phyloP scores from a whole-genome alignment of 2,888 invertebrate species.

The Cancer borealis region DNA sequence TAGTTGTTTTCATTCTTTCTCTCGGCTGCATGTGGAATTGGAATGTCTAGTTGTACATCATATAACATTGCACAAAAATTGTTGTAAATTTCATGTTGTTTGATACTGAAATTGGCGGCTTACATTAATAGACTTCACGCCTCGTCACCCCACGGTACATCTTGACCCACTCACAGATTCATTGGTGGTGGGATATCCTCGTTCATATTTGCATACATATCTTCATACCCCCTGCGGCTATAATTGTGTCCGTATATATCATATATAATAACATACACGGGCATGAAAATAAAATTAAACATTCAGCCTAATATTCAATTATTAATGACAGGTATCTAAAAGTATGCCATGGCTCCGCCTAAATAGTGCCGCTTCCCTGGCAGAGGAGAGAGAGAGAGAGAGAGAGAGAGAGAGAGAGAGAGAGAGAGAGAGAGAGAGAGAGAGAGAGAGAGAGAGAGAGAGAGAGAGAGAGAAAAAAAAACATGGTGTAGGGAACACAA shows the following conservation, averaged over 20 bases:
- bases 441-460: no score
- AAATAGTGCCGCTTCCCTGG: background rate
- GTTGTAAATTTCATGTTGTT: background rate
- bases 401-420: background rate
- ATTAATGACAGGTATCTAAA: background rate
- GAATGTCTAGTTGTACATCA: background rate
- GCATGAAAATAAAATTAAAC: background rate
- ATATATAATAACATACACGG: background rate
- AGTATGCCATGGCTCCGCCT: background rate
- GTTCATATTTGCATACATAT: background rate
- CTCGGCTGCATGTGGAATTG: background rate
- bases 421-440: no score
- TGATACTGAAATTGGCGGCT: slow-evolving; percentile 28
- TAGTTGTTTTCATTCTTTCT: background rate
- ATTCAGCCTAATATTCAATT: background rate
- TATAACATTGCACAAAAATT: background rate
- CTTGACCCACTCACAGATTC: background rate
- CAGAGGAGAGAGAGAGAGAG: background rate
- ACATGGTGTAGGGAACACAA: background rate
- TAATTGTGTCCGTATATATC: background rate
- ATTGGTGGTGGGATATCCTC: background rate
- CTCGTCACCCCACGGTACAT: background rate
- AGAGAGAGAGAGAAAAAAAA: no score
- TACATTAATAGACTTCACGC: slow-evolving; percentile 30
- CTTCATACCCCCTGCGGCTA: background rate